These are phyloP conservation scores for Nansenia antarctica DNA, from an alignment of 2,113 vertebrate species.

Conservation along the genomic window DNA sequence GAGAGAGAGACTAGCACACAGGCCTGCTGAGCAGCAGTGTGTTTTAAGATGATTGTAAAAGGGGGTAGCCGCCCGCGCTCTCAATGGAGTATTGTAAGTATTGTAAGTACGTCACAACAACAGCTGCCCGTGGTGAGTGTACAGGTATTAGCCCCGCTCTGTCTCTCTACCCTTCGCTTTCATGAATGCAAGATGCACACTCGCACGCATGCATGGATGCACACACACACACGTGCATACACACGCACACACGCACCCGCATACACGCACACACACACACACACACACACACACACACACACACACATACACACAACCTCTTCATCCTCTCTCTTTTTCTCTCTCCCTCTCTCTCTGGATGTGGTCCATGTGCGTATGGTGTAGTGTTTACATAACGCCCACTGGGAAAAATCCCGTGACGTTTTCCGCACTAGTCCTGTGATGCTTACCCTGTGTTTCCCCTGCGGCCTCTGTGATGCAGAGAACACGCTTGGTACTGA, in stretches of 20 bases:
- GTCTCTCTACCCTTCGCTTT: neutral
- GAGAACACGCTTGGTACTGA: too few relatives aligned
- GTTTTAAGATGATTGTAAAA: slow-evolving; percentile 1
- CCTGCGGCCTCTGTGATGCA: too few relatives aligned
- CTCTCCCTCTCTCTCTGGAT: neutral
- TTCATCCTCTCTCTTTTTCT: neutral
- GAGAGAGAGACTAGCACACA: too few relatives aligned
- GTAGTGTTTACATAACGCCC: neutral
- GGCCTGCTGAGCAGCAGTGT: too few relatives aligned
- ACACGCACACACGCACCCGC: neutral
- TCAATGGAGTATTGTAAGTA: neutral
- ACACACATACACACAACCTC: neutral
- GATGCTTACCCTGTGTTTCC: neutral
- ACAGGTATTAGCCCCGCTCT: neutral
- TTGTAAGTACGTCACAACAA: neutral
- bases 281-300: neutral
- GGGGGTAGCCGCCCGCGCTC: neutral
- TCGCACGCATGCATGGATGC: neutral
- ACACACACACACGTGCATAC: neutral
- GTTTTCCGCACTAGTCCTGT: too few relatives aligned
- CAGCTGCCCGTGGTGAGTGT: too few relatives aligned
- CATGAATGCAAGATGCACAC: neutral
- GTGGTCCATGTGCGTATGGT: neutral
- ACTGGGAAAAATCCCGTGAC: too few relatives aligned
- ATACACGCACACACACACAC: neutral